A percentile compares a stretch with the other conserved stretches of the same genome.
These are phyloP conservation scores for Saguinus midas DNA, from an alignment of 2,113 vertebrate genomes.

Conservation along the genomic window DNA sequence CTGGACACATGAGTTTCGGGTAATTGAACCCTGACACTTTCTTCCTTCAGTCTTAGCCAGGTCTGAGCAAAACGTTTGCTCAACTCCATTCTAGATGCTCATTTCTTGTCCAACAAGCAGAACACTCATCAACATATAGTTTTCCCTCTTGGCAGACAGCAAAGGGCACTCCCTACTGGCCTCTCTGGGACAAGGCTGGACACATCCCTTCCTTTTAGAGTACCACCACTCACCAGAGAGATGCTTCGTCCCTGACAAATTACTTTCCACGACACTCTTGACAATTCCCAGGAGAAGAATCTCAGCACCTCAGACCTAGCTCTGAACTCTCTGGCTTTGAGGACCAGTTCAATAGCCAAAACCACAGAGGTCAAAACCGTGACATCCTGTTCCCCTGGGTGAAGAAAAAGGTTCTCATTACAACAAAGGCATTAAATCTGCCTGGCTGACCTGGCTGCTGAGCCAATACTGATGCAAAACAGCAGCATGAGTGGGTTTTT, in stretches of 20 bases:
- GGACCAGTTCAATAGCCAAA: neutral
- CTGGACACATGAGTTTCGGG: neutral
- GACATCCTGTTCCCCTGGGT: neutral
- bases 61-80: neutral
- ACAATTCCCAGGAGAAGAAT: neutral
- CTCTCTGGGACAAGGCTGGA: neutral
- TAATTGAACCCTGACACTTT: neutral
- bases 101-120: neutral
- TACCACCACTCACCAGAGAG: neutral
- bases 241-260: neutral
- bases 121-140: neutral
- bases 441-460: neutral
- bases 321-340: neutral
- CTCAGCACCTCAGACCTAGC: neutral
- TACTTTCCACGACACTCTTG: neutral
- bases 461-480: neutral
- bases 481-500: neutral
- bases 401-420: neutral
- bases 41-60: neutral
- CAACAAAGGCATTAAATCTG: slow-evolving; percentile 10
- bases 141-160: neutral
- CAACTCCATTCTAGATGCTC: neutral
- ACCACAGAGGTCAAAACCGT: neutral
- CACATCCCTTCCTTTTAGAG: neutral
- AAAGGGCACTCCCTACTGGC: neutral